Base-by-base conservation (phyloP, 2,888 invertebrate species). In the Lepeophtheirus nordmannii region DNA sequence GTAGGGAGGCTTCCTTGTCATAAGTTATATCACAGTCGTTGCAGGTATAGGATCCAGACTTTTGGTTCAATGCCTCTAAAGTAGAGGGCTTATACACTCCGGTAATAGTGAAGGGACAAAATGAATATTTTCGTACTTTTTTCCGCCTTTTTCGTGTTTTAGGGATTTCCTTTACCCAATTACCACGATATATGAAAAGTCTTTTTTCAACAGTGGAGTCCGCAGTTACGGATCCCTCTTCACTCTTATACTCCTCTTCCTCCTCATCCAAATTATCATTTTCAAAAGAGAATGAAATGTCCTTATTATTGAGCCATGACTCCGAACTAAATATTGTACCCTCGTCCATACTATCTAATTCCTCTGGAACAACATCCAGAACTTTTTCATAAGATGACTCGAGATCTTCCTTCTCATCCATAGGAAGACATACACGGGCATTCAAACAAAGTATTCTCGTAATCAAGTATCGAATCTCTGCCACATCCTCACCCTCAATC, bases 391-490 rank as follows among this genome's bases (percentile, higher is more conserved):
- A 7, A 30, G 30, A 30, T 30, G 30, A 30, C 30, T 30, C 30
- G 30, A 30, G 7, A n/a, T n/a, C n/a, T 30, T 30, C 30, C 30
- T 30, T 7, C 8, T 46, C 53, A 5, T 46, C 53, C 53, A 46
- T 46, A 17, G 17, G 53, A 17, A 46, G 53, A 46, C n/a, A 46
- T 5, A 46, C 53, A 14, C 53, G 14, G 5, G 61, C 61, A 20
- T 61, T 37, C n/a, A 61, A n/a, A n/a, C 61, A n/a, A 12, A 61
- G 61, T n/a, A 61, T 61, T 22, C 30, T 14, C 14, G 37, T 17
- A 3, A 61, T n/a, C 30, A 61, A 37, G 8, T 39, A 22, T n/a
- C 39, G 30, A 23, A 61, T 37, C 1, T 22, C 30, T 3, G 22
- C 1, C 11, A 61, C 61, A 38, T n/a, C 17, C 14, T 61, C 61